Evolutionary conservation across 2,113 vertebrate species (phyloP).

Genomic region (Phocoena phocoena): DNA sequence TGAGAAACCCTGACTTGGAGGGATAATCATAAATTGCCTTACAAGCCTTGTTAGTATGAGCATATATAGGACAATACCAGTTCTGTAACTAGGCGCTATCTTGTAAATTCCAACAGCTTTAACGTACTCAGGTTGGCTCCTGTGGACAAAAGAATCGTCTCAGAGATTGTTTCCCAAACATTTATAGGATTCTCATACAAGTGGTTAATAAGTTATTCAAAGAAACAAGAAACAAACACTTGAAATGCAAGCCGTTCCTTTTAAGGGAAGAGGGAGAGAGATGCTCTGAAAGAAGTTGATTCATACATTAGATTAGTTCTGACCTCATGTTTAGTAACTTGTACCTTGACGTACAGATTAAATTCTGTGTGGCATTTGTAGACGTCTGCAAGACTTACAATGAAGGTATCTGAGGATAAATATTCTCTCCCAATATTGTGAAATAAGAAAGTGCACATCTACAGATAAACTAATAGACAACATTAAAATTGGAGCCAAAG

Average conservation of each 20-base stretch:
- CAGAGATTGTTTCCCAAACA: slow-evolving; percentile 28
- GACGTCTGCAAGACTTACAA: neutral
- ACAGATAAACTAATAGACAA: slow-evolving; percentile 4
- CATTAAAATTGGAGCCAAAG: neutral
- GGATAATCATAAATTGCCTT: slow-evolving; percentile 30
- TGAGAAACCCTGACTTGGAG: slow-evolving; percentile 15
- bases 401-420: neutral
- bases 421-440: neutral
- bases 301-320: slow-evolving; percentile 24
- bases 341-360: neutral
- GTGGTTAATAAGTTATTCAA: slow-evolving; percentile 37
- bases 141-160: slow-evolving; percentile 57
- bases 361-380: neutral
- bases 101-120: slow-evolving; percentile 64
- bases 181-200: slow-evolving; percentile 49
- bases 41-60: slow-evolving; percentile 12
- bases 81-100: slow-evolving; percentile 37
- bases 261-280: neutral
- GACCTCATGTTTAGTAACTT: slow-evolving; percentile 19
- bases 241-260: slow-evolving; percentile 17
- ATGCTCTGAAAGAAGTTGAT: slow-evolving; percentile 40
- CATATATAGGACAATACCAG: slow-evolving; percentile 45
- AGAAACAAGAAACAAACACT: slow-evolving; percentile 8
- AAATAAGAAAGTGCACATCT: slow-evolving; percentile 3
- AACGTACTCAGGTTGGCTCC: slow-evolving; percentile 4